Percentiles rank a stretch among this genome's conserved stretches.
Conservation (phyloP, 2,113 vertebrate genomes). For the Platichthys flesus region DNA sequence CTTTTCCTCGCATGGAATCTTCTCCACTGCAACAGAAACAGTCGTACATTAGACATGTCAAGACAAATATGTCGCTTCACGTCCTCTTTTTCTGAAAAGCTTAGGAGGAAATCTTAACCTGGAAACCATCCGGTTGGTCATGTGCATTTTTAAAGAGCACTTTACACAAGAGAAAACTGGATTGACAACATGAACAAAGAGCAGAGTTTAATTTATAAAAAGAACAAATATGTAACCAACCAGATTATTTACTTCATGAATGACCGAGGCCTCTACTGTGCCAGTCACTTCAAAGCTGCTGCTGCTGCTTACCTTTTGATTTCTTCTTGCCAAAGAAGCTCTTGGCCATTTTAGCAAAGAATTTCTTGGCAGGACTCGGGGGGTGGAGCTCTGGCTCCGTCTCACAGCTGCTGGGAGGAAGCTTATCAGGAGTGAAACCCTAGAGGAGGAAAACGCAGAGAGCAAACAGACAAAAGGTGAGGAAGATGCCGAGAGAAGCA, state of each 20-base stretch:
- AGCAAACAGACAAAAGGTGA: background rate
- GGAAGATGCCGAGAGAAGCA: background rate
- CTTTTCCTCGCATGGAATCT: conserved; percentile 84
- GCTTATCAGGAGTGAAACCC: conserved; percentile 94
- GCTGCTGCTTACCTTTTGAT: conserved; percentile 83
- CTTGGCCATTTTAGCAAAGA: conserved; percentile 96
- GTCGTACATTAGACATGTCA: background rate
- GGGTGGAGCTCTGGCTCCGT: conserved; percentile 93
- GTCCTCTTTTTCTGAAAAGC: too few relatives aligned
- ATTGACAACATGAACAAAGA: background rate
- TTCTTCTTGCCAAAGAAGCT: conserved; percentile 94
- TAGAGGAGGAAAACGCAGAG: conserved; percentile 58
- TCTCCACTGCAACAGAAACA: conserved; percentile 84
- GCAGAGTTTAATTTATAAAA: background rate
- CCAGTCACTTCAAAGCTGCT: background rate
- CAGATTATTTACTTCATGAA: background rate
- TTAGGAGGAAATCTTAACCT: too few relatives aligned
- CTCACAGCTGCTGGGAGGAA: conserved; percentile 92
- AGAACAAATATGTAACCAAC: background rate
- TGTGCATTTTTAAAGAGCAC: background rate
- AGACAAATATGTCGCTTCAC: background rate
- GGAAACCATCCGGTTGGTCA: background rate
- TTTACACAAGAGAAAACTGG: background rate
- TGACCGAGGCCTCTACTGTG: background rate
- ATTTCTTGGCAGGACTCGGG: conserved; percentile 92